Conservation (phyloP, 2,888 invertebrate genomes). For the Oscheius sp. region DNA sequence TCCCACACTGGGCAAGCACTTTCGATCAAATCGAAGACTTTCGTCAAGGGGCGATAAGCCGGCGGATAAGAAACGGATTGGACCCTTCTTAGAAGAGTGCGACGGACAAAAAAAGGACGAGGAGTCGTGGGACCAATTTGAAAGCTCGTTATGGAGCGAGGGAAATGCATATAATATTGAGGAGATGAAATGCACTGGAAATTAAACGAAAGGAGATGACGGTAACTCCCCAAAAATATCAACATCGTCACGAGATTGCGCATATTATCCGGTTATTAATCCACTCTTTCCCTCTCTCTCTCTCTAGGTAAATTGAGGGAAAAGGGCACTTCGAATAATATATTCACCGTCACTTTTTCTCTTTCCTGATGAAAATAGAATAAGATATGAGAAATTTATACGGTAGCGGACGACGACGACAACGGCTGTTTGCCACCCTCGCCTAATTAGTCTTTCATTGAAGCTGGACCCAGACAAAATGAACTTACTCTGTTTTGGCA, state of each 20-base stretch:
- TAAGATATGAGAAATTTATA: too few relatives aligned
- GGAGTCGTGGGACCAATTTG: constrained; percentile 20
- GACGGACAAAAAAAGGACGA: background rate
- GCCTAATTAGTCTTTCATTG: constrained; percentile 28
- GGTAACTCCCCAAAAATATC: background rate
- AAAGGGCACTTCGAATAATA: too few relatives aligned
- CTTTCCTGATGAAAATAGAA: too few relatives aligned
- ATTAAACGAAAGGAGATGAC: background rate
- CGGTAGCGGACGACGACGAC: too few relatives aligned
- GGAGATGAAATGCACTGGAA: constrained; percentile 1
- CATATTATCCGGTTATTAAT: too few relatives aligned
- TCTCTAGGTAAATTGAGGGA: too few relatives aligned
- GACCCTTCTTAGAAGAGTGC: background rate
- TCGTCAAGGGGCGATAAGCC: constrained; percentile 4
- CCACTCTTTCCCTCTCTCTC: too few relatives aligned
- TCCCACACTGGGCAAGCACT: too few relatives aligned
- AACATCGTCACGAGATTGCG: background rate
- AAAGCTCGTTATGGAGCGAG: constrained; percentile 9
- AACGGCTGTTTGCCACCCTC: constrained; percentile 29
- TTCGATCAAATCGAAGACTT: too few relatives aligned
- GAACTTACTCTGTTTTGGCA: background rate
- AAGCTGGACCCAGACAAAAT: constrained; percentile 14
- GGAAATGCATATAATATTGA: constrained; percentile 9
- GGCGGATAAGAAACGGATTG: background rate
- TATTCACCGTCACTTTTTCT: too few relatives aligned